Base-by-base conservation (phyloP, 2,888 invertebrate genomes). In the Adelphocoris suturalis region DNA sequence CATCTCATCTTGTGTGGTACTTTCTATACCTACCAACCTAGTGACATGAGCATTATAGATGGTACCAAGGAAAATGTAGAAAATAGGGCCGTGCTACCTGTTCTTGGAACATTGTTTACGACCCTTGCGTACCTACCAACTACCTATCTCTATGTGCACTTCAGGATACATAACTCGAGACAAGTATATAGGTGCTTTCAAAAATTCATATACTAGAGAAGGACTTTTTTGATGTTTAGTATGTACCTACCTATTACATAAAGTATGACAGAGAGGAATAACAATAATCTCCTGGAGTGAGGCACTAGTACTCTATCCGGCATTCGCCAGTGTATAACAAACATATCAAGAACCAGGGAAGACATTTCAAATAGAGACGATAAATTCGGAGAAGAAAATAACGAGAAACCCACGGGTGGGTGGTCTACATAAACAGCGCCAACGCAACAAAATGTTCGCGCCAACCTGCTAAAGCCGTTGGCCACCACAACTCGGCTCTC, bases 401-500 rank as follows among this genome's bases (percentile, higher is more conserved):
- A 16, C 3, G 9, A 68, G 13, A 23, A 68, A 23, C 12, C 19
- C n/a, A 7, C 9, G 0, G 61, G 61, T 61, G n/a, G 61, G 61
- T 9, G 19, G 61, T 61, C 52, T 2, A 16, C 52, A 52, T 14
- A 52, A 52, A 13, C 19, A 61, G 61, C 68, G 68, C 68, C 68
- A 68, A 68, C 68, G 68, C 68, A 68, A 68, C 68, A 23, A 57
- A n/a, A 19, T 68, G 68, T 68, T 68, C 68, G 68, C 68, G 68
- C 68, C 68, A 68, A 68, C 68, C n/a, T 27, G 19, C 23, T 23
- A 27, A 2, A 7, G 68, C 27, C 13, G 9, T 19, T 68, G 23
- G 68, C 11, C 11, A 52, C 14, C 14, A n/a, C n/a, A 14, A 52
- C 52, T 3, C 1, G 12, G 16, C 13, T 52, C 16, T 13, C 1